Evolutionary conservation across 2,888 invertebrate species (phyloP).

Genomic region (Sturmia bella): DNA sequence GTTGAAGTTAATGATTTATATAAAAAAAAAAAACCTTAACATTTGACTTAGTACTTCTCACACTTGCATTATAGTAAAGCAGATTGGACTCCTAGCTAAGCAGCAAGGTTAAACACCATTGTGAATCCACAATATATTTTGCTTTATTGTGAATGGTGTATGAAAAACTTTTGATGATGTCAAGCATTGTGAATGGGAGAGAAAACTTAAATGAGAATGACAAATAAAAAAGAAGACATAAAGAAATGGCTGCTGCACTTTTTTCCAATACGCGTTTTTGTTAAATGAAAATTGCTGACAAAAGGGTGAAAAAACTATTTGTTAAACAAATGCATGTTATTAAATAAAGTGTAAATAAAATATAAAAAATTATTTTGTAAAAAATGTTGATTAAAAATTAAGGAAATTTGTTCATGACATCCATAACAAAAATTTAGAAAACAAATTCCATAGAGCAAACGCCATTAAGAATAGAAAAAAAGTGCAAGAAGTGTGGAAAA

Average conservation of each 20-base stretch:
- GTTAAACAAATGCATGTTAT: slow-evolving; percentile 15
- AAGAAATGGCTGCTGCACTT: slow-evolving; percentile 68
- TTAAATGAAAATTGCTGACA: slow-evolving; percentile 55
- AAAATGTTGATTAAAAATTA: neutral
- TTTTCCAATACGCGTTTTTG: slow-evolving; percentile 64
- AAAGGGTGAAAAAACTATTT: slow-evolving; percentile 42
- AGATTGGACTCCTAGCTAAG: no score
- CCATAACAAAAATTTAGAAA: slow-evolving; percentile 14
- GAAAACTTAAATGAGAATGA: slow-evolving; percentile 56
- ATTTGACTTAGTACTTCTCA: no score
- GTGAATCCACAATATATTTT: slow-evolving; percentile 7
- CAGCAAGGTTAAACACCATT: neutral
- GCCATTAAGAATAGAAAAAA: slow-evolving; percentile 63
- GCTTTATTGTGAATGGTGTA: slow-evolving; percentile 13
- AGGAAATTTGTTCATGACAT: neutral
- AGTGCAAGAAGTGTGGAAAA: slow-evolving; percentile 64
- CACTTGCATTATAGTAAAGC: no score
- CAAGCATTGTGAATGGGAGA: slow-evolving; percentile 51
- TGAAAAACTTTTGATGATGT: slow-evolving; percentile 9
- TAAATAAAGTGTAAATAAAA: slow-evolving; percentile 30
- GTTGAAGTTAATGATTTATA: no score
- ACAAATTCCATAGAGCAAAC: slow-evolving; percentile 35
- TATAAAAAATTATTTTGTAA: slow-evolving; percentile 8
- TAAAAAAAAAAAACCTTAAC: no score
- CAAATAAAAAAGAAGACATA: slow-evolving; percentile 59